Base-by-base conservation (phyloP, 2,888 invertebrate species). In the Ceratothoa steindachneri region DNA sequence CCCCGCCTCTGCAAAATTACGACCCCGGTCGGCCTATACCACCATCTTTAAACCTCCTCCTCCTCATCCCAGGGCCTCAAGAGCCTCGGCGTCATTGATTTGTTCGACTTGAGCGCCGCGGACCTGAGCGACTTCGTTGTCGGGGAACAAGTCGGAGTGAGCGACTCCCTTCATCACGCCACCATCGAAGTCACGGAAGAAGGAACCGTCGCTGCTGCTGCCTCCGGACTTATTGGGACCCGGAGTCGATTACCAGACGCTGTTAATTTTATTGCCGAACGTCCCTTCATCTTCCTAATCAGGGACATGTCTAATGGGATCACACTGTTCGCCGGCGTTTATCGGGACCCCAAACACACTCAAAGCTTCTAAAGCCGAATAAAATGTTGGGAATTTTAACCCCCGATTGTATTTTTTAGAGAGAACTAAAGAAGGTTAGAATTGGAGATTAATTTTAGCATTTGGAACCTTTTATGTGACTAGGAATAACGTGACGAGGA, bases 171-270 rank as follows among this genome's bases (percentile, higher is more conserved):
- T 2, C 75, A 73, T 30, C 71, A 78, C 30, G 78, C 78, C 27
- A 73, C 67, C 1, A 73, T 78, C 4, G 72, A 74, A 51, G 73
- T 78, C n/a, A 71, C 64, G 15, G 78, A 78, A 31, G 73, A 71
- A 30, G 78, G 78, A 30, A 78, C 78, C 1, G 78, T 78, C 12
- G 78, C 78, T 1, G 67, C 78, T 9, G 78, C 73, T 5, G 75
- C 72, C 4, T 73, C 78, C 51, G 73, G 75, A 15, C 67, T 73
- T 30, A 15, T 73, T 12, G 75, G 70, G 31, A 75, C 73, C 12
- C 64, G 75, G 7, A 66, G 69, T 7, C 72, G 67, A 1, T 55
- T 66, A 19, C 3, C 19, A 28, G 67, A 55, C 9, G 53, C 68
- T 24, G 9, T 22, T 31, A 41, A 68, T 52, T 68, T 73, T 41